A percentile compares a stretch with the other conserved stretches of the same genome.
Conservation (phyloP, 2,888 invertebrate genomes). For the Ferrisia virgata region DNA sequence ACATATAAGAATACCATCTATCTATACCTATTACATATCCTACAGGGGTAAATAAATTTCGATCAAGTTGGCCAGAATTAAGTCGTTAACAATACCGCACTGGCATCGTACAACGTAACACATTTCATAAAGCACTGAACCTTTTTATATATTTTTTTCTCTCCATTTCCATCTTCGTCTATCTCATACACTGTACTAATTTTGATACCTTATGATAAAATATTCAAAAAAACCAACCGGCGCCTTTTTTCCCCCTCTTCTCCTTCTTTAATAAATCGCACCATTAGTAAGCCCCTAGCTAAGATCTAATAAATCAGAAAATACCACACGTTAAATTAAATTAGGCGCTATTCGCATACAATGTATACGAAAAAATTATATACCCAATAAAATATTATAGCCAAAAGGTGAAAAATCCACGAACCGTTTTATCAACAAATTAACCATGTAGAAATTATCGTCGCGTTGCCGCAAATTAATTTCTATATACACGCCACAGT, state of each 20-base stretch:
- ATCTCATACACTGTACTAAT: too few species aligned
- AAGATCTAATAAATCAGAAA: slow-evolving; percentile 3
- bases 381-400: background rate
- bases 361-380: slow-evolving; percentile 22
- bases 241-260: background rate
- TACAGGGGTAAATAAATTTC: slow-evolving; percentile 22
- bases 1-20: too few species aligned
- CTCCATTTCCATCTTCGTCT: too few species aligned
- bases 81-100: slow-evolving; percentile 2
- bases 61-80: background rate
- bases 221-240: background rate
- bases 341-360: background rate
- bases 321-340: background rate
- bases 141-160: background rate
- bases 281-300: background rate
- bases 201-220: background rate
- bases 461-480: background rate
- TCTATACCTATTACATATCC: too few species aligned
- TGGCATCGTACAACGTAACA: too few species aligned
- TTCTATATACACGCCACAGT: too few species aligned
- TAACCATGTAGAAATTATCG: background rate
- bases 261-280: background rate
- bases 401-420: background rate
- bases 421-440: background rate
- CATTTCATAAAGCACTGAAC: background rate